A percentile compares a stretch with the other conserved stretches of the same genome.
These are phyloP conservation scores for Sturnus vulgaris DNA, from an alignment of 2,113 vertebrate species.

Conservation along the genomic window DNA sequence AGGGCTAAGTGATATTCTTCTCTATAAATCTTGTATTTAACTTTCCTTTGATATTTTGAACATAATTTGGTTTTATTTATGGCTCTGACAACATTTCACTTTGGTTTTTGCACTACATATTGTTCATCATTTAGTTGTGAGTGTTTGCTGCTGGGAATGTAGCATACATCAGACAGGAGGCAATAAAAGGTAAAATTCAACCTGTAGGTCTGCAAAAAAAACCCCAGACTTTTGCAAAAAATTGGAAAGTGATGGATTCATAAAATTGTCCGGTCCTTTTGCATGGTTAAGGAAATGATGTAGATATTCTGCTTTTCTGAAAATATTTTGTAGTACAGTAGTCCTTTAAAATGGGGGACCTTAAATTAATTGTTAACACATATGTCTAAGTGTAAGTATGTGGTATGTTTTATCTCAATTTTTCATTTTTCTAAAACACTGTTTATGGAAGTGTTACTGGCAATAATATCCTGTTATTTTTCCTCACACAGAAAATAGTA, in stretches of 20 bases:
- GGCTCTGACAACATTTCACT: neutral
- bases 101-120: constrained; percentile 14
- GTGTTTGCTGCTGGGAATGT: neutral
- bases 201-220: neutral
- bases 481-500: neutral
- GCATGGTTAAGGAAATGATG: neutral
- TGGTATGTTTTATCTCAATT: neutral
- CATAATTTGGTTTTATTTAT: neutral
- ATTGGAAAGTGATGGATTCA: neutral
- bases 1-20: neutral
- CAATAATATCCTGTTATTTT: neutral
- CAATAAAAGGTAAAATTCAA: neutral
- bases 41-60: neutral
- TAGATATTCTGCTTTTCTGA: neutral
- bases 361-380: neutral
- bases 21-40: neutral
- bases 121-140: constrained; percentile 5
- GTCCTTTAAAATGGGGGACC: neutral
- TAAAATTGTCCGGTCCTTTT: neutral
- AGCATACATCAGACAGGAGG: neutral
- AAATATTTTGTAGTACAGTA: neutral
- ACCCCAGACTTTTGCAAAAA: neutral
- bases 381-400: neutral
- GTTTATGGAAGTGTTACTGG: neutral
- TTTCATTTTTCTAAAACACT: neutral